Percentiles rank a stretch among this genome's conserved stretches.
phyloP scores from a whole-genome alignment of 2,113 vertebrate species.

The Arothron firmamentum region DNA sequence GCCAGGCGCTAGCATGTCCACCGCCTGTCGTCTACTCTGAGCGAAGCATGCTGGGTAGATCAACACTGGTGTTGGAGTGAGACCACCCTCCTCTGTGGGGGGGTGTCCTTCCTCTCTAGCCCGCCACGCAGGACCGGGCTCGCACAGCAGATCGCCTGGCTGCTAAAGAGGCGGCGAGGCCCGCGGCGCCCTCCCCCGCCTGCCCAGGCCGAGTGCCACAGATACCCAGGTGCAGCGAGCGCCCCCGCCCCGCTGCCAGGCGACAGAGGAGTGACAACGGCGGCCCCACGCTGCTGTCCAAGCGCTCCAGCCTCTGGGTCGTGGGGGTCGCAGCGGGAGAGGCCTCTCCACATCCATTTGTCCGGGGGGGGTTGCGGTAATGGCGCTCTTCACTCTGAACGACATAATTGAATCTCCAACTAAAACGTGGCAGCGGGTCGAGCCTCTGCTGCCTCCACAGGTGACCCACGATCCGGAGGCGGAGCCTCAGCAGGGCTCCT shows the following conservation, averaged over 20 bases:
- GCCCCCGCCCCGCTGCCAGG: slow-evolving; percentile 35
- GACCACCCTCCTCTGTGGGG: slow-evolving; percentile 23
- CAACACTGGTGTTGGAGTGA: too few relatives aligned
- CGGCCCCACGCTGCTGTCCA: slow-evolving; percentile 73
- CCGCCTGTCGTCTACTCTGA: too few relatives aligned
- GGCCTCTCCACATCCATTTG: slow-evolving; percentile 48
- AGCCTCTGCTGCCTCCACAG: slow-evolving; percentile 11
- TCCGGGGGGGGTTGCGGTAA: slow-evolving; percentile 29
- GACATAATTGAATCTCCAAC: slow-evolving; percentile 53
- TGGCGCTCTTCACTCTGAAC: slow-evolving; percentile 49
- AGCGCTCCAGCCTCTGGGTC: slow-evolving; percentile 44
- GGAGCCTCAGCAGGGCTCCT: not conserved
- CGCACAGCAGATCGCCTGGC: slow-evolving; percentile 72
- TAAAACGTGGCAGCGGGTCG: slow-evolving; percentile 35
- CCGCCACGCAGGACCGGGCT: slow-evolving; percentile 30
- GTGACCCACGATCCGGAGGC: too few relatives aligned
- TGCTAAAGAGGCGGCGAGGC: slow-evolving; percentile 70
- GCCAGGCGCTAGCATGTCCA: too few relatives aligned
- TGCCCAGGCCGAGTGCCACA: slow-evolving; percentile 52
- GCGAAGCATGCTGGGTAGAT: too few relatives aligned
- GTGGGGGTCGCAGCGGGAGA: not conserved
- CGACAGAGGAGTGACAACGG: slow-evolving; percentile 60
- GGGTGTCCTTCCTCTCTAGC: slow-evolving; percentile 6
- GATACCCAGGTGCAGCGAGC: slow-evolving; percentile 69
- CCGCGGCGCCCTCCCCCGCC: slow-evolving; percentile 34